Conservation (phyloP, 2,113 vertebrate species). For the Calidris pugnax region DNA sequence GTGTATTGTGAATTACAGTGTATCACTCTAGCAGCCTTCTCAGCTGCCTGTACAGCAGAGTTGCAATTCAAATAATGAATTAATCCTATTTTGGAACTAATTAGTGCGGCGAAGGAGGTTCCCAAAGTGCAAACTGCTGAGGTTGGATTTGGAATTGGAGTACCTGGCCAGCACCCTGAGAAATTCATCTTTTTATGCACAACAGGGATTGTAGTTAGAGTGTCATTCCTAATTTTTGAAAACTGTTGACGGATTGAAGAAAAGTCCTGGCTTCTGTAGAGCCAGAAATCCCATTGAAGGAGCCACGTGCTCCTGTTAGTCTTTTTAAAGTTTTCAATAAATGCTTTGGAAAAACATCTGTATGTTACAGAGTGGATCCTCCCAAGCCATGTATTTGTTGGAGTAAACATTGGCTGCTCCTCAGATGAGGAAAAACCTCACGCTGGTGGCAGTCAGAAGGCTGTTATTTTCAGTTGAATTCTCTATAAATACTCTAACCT, state of each 20-base stretch:
- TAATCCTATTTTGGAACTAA: not conserved
- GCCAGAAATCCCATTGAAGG: not conserved
- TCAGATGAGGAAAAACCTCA: not conserved
- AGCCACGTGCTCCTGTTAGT: not conserved
- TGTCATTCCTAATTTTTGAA: not conserved
- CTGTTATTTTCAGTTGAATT: not conserved
- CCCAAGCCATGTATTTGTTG: not conserved
- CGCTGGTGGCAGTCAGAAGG: accelerated
- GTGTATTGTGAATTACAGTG: not conserved
- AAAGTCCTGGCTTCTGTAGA: not conserved
- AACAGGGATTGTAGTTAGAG: not conserved
- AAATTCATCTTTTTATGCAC: not conserved
- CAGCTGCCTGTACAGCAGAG: not conserved
- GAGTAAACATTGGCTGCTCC: not conserved
- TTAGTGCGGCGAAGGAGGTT: not conserved
- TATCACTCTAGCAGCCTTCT: not conserved
- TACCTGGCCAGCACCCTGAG: not conserved
- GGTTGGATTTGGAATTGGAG: not conserved
- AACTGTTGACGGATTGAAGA: accelerated
- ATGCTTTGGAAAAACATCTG: not conserved
- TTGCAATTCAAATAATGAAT: not conserved
- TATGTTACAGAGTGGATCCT: not conserved
- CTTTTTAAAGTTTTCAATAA: not conserved
- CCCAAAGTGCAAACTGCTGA: not conserved
- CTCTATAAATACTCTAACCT: not conserved